Evolutionary conservation across 1,140 invertebrate genomes (phyloP).

Genomic region (Bombus sylvicola): DNA sequence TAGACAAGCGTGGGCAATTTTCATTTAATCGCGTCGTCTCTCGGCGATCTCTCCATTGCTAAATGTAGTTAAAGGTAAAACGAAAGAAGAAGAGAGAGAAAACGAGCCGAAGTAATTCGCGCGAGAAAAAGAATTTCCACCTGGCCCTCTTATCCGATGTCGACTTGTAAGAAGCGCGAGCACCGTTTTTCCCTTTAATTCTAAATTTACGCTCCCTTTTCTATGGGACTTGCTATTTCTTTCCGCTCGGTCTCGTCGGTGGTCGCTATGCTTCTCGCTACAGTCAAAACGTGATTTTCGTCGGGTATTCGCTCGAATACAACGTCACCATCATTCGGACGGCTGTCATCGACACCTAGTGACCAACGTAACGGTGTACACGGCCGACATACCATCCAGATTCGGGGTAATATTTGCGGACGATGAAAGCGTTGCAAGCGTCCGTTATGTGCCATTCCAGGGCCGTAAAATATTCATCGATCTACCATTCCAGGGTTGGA

Average conservation of each 20-base stretch:
- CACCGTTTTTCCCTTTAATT: slow-evolving; percentile 27
- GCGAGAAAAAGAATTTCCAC: slow-evolving; percentile 63
- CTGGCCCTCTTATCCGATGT: slow-evolving; percentile 31
- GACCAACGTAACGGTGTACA: not conserved
- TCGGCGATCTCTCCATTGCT: not conserved
- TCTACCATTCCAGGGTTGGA: not conserved
- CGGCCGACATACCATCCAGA: not conserved
- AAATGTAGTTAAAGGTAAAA: slow-evolving; percentile 10
- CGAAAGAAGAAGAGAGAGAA: not conserved
- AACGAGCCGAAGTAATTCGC: slow-evolving; percentile 43
- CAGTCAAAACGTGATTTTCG: not conserved
- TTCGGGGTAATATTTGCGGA: slow-evolving; percentile 15
- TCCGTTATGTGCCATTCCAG: not conserved
- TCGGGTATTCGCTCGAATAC: not conserved
- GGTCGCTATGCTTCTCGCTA: not conserved
- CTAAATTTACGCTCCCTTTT: slow-evolving; percentile 18
- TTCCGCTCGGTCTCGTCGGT: slow-evolving; percentile 14
- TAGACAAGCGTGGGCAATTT: slow-evolving; percentile 51
- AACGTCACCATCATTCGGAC: not conserved
- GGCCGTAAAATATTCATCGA: slow-evolving; percentile 17
- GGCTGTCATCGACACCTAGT: not conserved
- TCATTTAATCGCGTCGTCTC: slow-evolving; percentile 27
- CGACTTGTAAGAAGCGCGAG: slow-evolving; percentile 65
- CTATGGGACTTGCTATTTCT: not conserved
- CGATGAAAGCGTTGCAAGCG: slow-evolving; percentile 12